These are phyloP conservation scores for Folsomia candida DNA, from an alignment of 2,888 invertebrate species.

Conservation along the genomic window DNA sequence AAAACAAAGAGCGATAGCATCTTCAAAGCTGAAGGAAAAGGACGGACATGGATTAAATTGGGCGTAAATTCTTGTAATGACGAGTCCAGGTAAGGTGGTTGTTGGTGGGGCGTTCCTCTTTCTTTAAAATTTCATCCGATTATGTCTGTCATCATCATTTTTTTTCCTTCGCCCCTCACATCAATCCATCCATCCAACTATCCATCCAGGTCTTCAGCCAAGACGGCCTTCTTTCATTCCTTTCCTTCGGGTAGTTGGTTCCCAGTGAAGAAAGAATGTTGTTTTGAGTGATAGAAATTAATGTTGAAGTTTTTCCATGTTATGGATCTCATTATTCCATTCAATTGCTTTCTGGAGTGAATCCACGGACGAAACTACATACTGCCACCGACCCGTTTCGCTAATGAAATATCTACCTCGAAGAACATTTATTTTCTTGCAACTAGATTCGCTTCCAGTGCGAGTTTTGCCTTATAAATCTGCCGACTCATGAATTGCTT, in stretches of 20 bases:
- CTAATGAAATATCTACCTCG: neutral
- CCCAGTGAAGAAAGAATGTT: neutral
- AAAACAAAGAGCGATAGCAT: neutral
- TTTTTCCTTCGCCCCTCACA: neutral
- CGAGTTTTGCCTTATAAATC: neutral
- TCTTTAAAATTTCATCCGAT: slow-evolving; percentile 36
- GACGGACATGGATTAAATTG: slow-evolving; percentile 43
- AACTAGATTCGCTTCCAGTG: neutral
- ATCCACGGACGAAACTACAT: too few species aligned
- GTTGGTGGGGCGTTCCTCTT: slow-evolving; percentile 37
- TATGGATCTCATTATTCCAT: neutral
- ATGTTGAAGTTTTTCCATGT: slow-evolving; percentile 3
- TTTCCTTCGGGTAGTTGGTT: neutral
- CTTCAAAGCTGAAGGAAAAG: neutral
- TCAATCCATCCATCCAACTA: neutral
- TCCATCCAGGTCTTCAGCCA: neutral
- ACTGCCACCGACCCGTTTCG: neutral
- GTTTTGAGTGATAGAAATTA: slow-evolving; percentile 16
- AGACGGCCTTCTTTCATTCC: neutral
- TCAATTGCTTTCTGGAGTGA: neutral
- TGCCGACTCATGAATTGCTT: neutral
- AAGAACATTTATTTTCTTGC: neutral
- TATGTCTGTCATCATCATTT: slow-evolving; percentile 38
- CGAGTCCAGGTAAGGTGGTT: slow-evolving; percentile 41
- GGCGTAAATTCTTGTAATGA: slow-evolving; percentile 49